Evolutionary conservation across 2,113 vertebrate species (phyloP), one percentile per base, ranked within the genome.

Genomic region (Phalacrocorax brasilianus): DNA sequence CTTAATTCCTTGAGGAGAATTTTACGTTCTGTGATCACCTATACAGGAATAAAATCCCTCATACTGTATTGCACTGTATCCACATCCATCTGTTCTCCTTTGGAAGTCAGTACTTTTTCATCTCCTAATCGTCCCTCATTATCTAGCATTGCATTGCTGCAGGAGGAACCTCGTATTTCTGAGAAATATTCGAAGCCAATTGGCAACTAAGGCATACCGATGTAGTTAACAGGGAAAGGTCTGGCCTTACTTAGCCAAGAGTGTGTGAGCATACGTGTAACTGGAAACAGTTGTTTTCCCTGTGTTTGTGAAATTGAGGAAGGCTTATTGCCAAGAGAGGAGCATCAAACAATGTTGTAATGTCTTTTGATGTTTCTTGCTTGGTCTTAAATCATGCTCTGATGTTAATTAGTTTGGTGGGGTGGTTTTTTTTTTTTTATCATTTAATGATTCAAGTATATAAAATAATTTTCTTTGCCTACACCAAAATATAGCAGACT

Each of bases 211-310:
- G 67, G 35, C 56, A 44, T 73, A 42, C 49, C 95, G n/a, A 8
- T 28, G 59, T 0, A 65, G 78, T 76, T 77, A 85, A 49, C 82
- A 94, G 88, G 42, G 75, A 85, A 56, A 78, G 65, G 65, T 72
- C 90, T 87, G 95, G 83, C 78, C 71, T 94, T 13, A 2, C 65
- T 91, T 42, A 83, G 77, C 83, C 73, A 74, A 8, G 38, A 88
- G 85, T 65, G 56, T 88, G 67, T 49, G 93, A 95, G 81, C 61
- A 35, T 95, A n/a, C 2, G 4, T 94, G 76, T 88, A 96, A 85
- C 95, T 97, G 91, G 95, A 96, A 96, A 92, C 91, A 88, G 94
- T 96, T 94, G 92, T 91, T 95, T 94, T 97, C 82, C 82, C 63
- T 96, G 88, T 77, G 61, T 85, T 94, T 77, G 52, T 91, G 88